Conservation (phyloP, 2,888 invertebrate genomes). For the Mythimna vitellina region DNA sequence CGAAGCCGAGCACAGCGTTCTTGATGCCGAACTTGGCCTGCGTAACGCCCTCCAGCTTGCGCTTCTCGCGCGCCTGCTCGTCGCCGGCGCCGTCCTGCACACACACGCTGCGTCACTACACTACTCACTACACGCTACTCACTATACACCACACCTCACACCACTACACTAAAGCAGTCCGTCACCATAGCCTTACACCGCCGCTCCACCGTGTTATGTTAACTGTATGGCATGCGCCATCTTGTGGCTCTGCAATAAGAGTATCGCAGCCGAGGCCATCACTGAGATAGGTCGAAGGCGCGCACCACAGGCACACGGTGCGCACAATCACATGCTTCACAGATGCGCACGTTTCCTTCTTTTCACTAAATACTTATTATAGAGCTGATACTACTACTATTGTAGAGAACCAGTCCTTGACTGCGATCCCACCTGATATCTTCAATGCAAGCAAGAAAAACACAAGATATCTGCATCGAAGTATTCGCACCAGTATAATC, state of each 20-base stretch:
- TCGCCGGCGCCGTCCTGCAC: conserved; percentile 81
- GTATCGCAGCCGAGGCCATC: neutral
- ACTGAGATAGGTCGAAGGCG: no score
- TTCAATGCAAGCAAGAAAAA: neutral
- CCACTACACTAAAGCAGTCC: conserved; percentile 63
- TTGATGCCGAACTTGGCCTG: conserved; percentile 93
- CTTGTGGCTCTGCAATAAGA: no score
- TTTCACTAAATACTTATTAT: neutral
- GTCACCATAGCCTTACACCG: conserved; percentile 59
- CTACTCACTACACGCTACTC: conserved; percentile 56
- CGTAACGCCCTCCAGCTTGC: conserved; percentile 93
- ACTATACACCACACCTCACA: conserved; percentile 59
- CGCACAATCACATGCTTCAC: neutral
- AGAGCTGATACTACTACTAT: no score
- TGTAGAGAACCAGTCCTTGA: no score
- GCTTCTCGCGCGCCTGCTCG: conserved; percentile 92
- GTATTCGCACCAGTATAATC: no score
- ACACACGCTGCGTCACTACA: conserved; percentile 72
- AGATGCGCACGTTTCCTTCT: conserved; percentile 3
- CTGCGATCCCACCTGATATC: no score
- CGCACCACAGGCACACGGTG: no score
- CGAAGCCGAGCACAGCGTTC: conserved; percentile 95
- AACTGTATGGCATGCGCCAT: neutral
- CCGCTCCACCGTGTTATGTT: conserved; percentile 41
- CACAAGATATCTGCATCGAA: neutral